Conservation (phyloP, 2,888 invertebrate genomes). For the Drosophila mettleri region DNA sequence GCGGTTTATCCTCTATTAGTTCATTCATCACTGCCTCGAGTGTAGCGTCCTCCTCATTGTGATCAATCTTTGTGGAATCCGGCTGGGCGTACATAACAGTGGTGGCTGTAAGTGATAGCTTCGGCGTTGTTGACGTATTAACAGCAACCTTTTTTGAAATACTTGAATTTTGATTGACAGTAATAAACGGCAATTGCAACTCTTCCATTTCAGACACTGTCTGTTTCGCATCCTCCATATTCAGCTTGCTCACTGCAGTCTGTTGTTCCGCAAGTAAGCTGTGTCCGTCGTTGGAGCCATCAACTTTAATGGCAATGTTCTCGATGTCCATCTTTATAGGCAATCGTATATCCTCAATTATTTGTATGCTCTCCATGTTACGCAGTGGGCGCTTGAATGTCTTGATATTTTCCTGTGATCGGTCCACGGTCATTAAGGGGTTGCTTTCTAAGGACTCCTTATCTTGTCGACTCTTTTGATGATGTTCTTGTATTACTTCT, state of each 20-base stretch:
- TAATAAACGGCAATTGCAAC: not conserved
- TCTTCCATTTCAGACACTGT: not conserved
- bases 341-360: slow-evolving; percentile 69
- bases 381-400: slow-evolving; percentile 2
- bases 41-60: slow-evolving; percentile 46
- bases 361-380: slow-evolving; percentile 40
- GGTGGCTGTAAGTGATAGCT: not conserved
- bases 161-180: not conserved
- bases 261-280: not conserved
- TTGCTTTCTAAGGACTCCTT: not conserved
- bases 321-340: slow-evolving; percentile 58
- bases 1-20: slow-evolving; percentile 11
- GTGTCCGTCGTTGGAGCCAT: slow-evolving; percentile 17
- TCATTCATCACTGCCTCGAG: slow-evolving; percentile 33
- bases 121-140: slow-evolving; percentile 5
- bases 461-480: not conserved
- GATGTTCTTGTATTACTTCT: too few relatives aligned
- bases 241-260: too few relatives aligned
- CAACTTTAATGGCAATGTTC: slow-evolving; percentile 50
- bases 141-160: not conserved
- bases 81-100: slow-evolving; percentile 58
- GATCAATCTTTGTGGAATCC: slow-evolving; percentile 64
- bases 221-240: not conserved
- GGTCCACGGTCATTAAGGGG: not conserved
- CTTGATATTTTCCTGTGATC: not conserved